Conservation (phyloP, 1,140 invertebrate genomes). For the Lepidurus apus region DNA sequence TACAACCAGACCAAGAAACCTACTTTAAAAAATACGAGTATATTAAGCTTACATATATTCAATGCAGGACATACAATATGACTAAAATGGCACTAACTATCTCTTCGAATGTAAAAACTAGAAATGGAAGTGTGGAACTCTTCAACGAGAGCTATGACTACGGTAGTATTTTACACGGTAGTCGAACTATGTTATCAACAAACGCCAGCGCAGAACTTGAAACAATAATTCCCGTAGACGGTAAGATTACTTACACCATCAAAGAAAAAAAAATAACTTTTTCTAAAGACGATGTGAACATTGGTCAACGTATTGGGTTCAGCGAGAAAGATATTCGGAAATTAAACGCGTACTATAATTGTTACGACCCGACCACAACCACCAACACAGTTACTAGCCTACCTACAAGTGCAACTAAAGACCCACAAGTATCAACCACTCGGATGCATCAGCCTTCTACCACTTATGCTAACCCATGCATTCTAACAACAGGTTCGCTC, state of each 20-base stretch:
- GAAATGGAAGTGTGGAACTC: conserved; percentile 15
- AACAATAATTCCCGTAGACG: neutral
- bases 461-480: neutral
- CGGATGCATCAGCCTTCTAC: neutral
- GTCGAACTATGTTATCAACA: neutral
- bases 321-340: conserved; percentile 27
- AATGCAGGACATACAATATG: neutral
- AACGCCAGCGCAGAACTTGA: neutral
- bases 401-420: neutral
- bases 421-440: neutral
- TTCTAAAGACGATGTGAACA: conserved; percentile 1
- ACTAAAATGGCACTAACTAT: neutral
- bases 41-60: neutral
- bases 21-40: conserved; percentile 32
- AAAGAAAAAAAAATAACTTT: neutral
- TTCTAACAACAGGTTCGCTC: neutral
- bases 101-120: neutral
- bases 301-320: conserved; percentile 24
- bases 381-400: neutral
- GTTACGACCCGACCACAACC: neutral
- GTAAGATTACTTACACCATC: conserved; percentile 6
- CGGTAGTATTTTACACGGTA: conserved; percentile 25
- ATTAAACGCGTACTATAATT: conserved; percentile 22
- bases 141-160: conserved; percentile 25
- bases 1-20: neutral